Evolutionary conservation across 2,888 invertebrate species (phyloP), one percentile per base, ranked within the genome.

Genomic region (Mayetiola destructor): DNA sequence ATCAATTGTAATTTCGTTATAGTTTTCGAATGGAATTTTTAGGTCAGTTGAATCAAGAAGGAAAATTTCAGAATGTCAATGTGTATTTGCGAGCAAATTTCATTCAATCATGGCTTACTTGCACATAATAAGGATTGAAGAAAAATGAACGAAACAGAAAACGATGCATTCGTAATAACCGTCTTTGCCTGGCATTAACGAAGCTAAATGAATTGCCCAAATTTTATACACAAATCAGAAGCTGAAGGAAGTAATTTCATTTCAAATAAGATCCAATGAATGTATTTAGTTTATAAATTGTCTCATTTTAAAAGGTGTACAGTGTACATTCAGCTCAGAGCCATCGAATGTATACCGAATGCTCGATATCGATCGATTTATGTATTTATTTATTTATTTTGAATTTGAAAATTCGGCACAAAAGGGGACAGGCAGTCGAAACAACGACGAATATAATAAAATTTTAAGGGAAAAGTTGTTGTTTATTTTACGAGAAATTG

Each of bases 401-500:
- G n/a, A n/a, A n/a, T n/a, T n/a, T n/a, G n/a, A n/a, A n/a, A n/a
- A n/a, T n/a, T n/a, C n/a, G n/a, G n/a, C n/a, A n/a, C n/a, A n/a
- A n/a, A n/a, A n/a, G n/a, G n/a, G n/a, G n/a, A n/a, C n/a, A n/a
- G n/a, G n/a, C n/a, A n/a, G n/a, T n/a, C n/a, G n/a, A n/a, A n/a
- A n/a, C n/a, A n/a, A n/a, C n/a, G n/a, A n/a, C n/a, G n/a, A n/a
- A n/a, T n/a, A n/a, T n/a, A n/a, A n/a, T n/a, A n/a, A n/a, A n/a
- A n/a, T n/a, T n/a, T n/a, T n/a, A n/a, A n/a, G 23, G 23, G 23
- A 21, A 23, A 48, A 27, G 48, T 48, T 48, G 48, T 48, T 48
- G 48, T 48, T 48, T 48, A 48, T 48, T 48, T 48, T 48, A 48
- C 48, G 48, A 48, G 48, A 48, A 48, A 27, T 48, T 48, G 48